These are phyloP conservation scores for Phenganax stokvisi DNA, from an alignment of 92 coral and sea anemone genomes.

Conservation along the genomic window DNA sequence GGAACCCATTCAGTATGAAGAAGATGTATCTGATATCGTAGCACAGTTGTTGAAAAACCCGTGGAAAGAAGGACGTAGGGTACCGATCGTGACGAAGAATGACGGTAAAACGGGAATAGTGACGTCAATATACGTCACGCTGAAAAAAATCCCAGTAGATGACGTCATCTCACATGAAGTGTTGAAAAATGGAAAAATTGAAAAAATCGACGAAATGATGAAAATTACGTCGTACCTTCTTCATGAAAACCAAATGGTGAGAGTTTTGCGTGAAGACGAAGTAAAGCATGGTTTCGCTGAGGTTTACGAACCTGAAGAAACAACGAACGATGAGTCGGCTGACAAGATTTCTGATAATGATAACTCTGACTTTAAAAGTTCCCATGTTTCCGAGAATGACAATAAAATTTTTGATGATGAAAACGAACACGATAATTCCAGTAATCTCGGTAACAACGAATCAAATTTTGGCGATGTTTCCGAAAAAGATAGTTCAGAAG, in stretches of 20 bases:
- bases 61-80: conserved; percentile 10
- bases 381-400: neutral
- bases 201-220: neutral
- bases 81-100: conserved; percentile 1
- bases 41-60: neutral
- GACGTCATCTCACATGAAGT: conserved; percentile 26
- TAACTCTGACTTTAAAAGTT: neutral
- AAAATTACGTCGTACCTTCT: conserved; percentile 25
- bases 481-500: neutral
- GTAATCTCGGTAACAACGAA: neutral
- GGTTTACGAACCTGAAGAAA: neutral
- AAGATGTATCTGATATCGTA: neutral
- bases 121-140: conserved; percentile 11
- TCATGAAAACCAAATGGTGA: neutral
- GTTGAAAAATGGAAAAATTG: conserved; percentile 18
- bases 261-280: conserved; percentile 15
- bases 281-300: neutral
- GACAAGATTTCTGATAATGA: neutral
- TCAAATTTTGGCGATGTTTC: neutral
- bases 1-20: neutral
- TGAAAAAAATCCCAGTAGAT: neutral
- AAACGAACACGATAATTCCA: neutral
- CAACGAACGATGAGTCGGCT: neutral
- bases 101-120: neutral
- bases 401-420: too few relatives aligned